Evolutionary conservation across 1,140 invertebrate genomes (phyloP), one percentile per base, ranked within the genome.

Genomic region (Neocloeon triangulifer): DNA sequence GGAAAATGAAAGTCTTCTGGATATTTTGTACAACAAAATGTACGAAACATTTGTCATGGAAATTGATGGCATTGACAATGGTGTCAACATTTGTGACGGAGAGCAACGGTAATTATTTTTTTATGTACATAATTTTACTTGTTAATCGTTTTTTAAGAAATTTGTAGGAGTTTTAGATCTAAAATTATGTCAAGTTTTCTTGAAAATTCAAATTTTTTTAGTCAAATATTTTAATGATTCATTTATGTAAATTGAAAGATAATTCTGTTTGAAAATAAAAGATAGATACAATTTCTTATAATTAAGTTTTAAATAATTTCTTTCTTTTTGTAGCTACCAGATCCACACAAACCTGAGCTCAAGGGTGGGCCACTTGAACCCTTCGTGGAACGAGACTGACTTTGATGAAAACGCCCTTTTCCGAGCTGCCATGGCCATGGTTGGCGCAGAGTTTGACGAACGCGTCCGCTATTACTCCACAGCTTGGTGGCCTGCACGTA

Each of bases 11-110:
- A 38, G 46, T 17, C 12, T 44, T 14, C 35, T 67, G 7, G 52
- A 65, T 33, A 42, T 53, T 6, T 53, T 92, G n/a, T 95, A 69
- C 48, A 60, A 70, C 34, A 73, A 76, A 49, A 59, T 97, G 1
- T 98, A 98, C 56, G 69, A 85, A 36, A 64, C 65, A 30, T 81
- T 98, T 36, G 69, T 98, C 13, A 68, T 84, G 58, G 91, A 95
- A 64, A 64, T 98, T 35, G 94, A 98, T 60, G 91, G 73, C 4
- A 80, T 95, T 35, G 94, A 98, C 52, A 98, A 98, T 63, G 92
- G 92, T 13, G 60, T 95, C 66, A 0, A 77, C 79, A 57, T 67
- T 55, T 50, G n/a, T 9, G 67, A 78, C 36, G 76, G 65, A n/a
- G 66, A 74, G 46, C 73, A 76, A 15, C 53, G 48, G 59, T 66